Evolutionary conservation across 2,113 vertebrate genomes (phyloP).

Genomic region (Osmerus eperlanus): DNA sequence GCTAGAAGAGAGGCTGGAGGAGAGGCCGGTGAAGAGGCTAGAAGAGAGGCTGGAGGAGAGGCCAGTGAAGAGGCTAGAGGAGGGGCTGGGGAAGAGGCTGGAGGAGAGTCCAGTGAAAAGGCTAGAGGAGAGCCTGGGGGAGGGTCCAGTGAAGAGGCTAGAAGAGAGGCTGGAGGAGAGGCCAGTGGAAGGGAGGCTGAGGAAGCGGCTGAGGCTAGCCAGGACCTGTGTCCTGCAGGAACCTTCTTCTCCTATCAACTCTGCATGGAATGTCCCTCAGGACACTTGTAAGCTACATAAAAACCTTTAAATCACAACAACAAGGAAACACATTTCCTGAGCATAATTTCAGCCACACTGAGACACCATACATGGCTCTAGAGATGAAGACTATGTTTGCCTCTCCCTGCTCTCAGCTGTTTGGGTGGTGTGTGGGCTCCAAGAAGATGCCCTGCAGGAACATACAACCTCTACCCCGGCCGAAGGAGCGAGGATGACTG

Average conservation of each 20-base stretch:
- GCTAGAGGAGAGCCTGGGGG: no score
- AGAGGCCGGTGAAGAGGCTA: no score
- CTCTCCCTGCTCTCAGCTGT: conserved; percentile 63
- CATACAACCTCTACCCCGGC: conserved; percentile 68
- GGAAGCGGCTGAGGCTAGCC: conserved; percentile 13
- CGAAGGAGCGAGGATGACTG: conserved; percentile 65
- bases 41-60: no score
- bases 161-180: no score
- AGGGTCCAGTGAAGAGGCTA: no score
- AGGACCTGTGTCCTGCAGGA: conserved; percentile 67
- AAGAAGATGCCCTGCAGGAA: conserved; percentile 69
- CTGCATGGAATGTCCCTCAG: conserved; percentile 77
- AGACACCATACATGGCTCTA: background rate
- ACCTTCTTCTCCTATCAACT: conserved; percentile 66
- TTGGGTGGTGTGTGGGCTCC: conserved; percentile 67
- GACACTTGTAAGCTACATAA: conserved; percentile 76
- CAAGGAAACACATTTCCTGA: background rate
- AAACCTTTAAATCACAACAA: background rate
- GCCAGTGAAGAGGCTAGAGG: no score
- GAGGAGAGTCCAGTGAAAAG: background rate
- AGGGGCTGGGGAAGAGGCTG: conserved; percentile 2
- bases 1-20: no score
- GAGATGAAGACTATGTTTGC: background rate
- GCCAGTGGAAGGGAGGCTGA: background rate
- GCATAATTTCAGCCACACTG: no score